Evolutionary conservation across 2,113 vertebrate species (phyloP), one percentile per base, ranked within the genome.

Genomic region (Malaclemys terrapin): DNA sequence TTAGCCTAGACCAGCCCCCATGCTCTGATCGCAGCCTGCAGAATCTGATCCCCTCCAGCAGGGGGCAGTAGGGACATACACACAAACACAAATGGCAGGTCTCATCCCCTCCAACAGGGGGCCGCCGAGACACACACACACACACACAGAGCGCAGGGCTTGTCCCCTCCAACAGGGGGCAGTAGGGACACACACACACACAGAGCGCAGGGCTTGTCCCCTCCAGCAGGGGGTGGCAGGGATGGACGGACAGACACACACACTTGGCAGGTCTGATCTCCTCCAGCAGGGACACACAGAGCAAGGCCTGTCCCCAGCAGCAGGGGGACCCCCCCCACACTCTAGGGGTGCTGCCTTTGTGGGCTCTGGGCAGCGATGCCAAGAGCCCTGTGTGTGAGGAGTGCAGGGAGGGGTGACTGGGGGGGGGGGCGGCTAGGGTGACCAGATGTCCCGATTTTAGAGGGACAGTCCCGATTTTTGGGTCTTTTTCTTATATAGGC

Each of bases 21-120:
- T 2, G 65, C 65, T 38, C 65, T 72, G 42, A 35, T 62, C 45
- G 57, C 42, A 45, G 57, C 29, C 96, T 94, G 91, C 95, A 89
- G 95, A 93, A 90, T 90, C 94, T 93, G 93, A 87, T 49, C 89
- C 90, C n/a, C n/a, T n/a, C 45, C 12, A 25, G 16, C 78, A 49
- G 12, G 88, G 80, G 12, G 80, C 31, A 81, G 4, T 16, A 69
- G 62, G 31, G 16, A 62, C 57, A 62, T 27, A 59, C 57, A 59
- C 57, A 5, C 27, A n/a, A n/a, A n/a, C n/a, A n/a, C n/a, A n/a
- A n/a, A n/a, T n/a, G n/a, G n/a, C 62, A 65, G 62, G 31, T 11
- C 62, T 29, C 14, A 7, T 65, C 31, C 31, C 62, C 31, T 62
- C 57, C 10, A 62, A 29, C 25, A 62, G 57, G 57, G 57, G 62